Base-by-base conservation (phyloP, 92 coral and sea anemone species). In the Siderastrea radians region DNA sequence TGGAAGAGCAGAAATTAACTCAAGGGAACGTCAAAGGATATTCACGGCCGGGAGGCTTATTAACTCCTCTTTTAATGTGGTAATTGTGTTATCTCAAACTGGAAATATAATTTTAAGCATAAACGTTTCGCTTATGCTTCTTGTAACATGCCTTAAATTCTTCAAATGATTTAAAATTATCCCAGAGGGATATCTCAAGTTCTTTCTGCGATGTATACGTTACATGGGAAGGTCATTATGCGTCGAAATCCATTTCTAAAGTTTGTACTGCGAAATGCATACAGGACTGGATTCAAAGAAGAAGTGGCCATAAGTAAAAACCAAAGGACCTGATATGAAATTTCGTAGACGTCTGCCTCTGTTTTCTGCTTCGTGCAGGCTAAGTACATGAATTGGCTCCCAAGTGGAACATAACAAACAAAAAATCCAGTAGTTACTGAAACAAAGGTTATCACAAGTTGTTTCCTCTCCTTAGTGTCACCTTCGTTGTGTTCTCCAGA, bases 191-290 rank as follows among this genome's bases (percentile, higher is more conserved):
- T 55, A 55, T 55, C 12, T 55, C 12, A 14, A 55, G 61, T 7
- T 8, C 7, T 55, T 55, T 2, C 8, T 14, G 61, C 8, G 12
- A 7, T 55, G 12, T 55, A 7, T 5, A 7, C 61, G 1, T 55
- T 8, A 1, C 61, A 55, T 14, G 61, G 61, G 61, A 55, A 55
- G 10, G 8, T 55, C 8, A 67, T 67, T 7, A 67, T 38, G 4
- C 49, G 47, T 72, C 77, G 77, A 64, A 86, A 86, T 2, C 75
- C 90, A 13, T 79, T 19, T 17, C 84, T 68, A 69, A 86, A 86
- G 17, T 86, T 86, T 0, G 90, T 26, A 54, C 90, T 86, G 14
- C 81, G 90, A 16, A 78, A 86, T 45, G 78, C 76, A 68, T 86
- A 86, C 5, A 86, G 26, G 5, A 78, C 8, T 43, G 90, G 90